phyloP scores from a whole-genome alignment of 2,888 invertebrate genomes.

The Stenotaenia linearis region DNA sequence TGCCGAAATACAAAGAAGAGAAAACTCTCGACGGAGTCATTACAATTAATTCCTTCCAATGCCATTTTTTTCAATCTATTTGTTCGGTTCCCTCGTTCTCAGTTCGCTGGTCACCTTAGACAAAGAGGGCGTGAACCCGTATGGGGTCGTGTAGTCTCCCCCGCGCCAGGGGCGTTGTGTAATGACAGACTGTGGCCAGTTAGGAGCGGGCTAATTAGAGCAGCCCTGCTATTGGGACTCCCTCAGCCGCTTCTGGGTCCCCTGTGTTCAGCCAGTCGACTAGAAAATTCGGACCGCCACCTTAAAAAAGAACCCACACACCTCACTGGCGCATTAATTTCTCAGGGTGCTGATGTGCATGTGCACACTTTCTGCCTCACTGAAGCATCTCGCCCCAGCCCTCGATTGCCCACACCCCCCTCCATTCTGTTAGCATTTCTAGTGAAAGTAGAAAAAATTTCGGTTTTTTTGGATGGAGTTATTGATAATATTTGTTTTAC shows the following conservation, averaged over 20 bases:
- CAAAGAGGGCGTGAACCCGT: background rate
- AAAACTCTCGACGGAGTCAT: background rate
- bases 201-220: conserved; percentile 8
- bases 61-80: background rate
- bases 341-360: conserved; percentile 20
- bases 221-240: conserved; percentile 17
- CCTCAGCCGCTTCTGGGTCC: background rate
- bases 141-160: background rate
- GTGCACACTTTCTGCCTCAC: conserved; percentile 15
- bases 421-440: background rate
- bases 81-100: background rate
- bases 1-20: too few relatives aligned
- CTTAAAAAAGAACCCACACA: background rate
- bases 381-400: background rate
- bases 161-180: background rate
- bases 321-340: conserved; percentile 23
- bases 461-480: too few relatives aligned
- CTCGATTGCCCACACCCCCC: background rate
- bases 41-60: background rate
- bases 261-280: conserved; percentile 2
- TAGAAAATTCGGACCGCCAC: conserved; percentile 5
- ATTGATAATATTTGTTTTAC: too few relatives aligned
- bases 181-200: conserved; percentile 26
- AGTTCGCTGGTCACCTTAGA: background rate
- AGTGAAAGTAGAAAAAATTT: too few relatives aligned